Evolutionary conservation across 2,113 vertebrate genomes (phyloP).

Genomic region (Rhabdornis inornatus): DNA sequence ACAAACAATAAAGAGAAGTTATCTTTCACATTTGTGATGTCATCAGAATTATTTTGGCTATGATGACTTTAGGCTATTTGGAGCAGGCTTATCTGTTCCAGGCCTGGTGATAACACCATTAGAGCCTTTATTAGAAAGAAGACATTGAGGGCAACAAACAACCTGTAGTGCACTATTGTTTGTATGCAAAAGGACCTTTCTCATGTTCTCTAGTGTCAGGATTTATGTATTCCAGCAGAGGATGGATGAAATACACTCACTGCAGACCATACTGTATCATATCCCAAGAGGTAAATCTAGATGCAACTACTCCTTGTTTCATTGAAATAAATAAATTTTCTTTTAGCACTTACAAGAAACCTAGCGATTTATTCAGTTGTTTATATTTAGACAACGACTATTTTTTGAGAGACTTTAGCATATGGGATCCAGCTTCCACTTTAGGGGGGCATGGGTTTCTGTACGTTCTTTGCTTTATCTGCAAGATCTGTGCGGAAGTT

Average conservation of each 20-base stretch:
- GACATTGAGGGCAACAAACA: not conserved
- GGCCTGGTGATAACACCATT: not conserved
- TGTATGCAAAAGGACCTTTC: not conserved
- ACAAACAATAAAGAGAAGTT: not conserved
- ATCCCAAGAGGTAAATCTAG: not conserved
- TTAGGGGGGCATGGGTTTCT: not conserved
- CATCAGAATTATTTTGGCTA: not conserved
- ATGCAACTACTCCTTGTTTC: not conserved
- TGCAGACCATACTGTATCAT: not conserved
- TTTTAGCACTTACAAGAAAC: not conserved
- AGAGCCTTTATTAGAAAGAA: not conserved
- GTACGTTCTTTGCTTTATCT: not conserved
- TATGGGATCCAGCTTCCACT: not conserved
- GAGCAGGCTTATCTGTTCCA: not conserved
- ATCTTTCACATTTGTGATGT: not conserved
- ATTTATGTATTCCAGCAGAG: not conserved
- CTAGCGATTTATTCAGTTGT: not conserved
- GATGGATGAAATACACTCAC: not conserved
- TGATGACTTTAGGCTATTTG: not conserved
- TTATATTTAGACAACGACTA: not conserved
- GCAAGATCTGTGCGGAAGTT: not conserved
- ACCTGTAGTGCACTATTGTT: not conserved
- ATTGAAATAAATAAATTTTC: not conserved
- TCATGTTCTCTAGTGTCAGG: not conserved
- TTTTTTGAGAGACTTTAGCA: not conserved